phyloP scores from a whole-genome alignment of 1,140 invertebrate genomes.

The Drosophila nannoptera region DNA sequence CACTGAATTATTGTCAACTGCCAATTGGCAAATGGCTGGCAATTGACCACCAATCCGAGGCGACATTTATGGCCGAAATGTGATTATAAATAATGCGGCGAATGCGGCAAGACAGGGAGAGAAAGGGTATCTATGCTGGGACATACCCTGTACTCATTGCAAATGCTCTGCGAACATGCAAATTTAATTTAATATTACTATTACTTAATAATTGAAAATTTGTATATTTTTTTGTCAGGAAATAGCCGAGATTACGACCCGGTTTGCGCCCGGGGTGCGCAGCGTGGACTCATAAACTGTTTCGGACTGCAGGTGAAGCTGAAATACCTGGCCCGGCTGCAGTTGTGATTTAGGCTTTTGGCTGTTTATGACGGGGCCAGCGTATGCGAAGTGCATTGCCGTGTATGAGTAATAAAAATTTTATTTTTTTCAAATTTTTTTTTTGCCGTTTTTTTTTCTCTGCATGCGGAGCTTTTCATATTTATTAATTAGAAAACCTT shows the following conservation, averaged over 20 bases:
- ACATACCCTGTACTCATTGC: background rate
- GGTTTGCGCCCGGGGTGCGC: conserved; percentile 12
- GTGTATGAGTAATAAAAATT: conserved; percentile 62
- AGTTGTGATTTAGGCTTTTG: conserved; percentile 11
- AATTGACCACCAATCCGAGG: conserved; percentile 44
- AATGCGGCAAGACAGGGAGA: background rate
- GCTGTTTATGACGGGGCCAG: conserved; percentile 51
- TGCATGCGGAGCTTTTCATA: conserved; percentile 46
- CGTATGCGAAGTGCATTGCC: conserved; percentile 71
- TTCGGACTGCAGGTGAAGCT: conserved; percentile 62
- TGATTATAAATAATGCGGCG: conserved; percentile 49
- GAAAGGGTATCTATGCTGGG: background rate
- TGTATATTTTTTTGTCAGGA: background rate
- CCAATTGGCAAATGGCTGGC: conserved; percentile 48
- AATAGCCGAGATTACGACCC: background rate
- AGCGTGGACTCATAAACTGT: conserved; percentile 9
- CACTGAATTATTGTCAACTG: conserved; percentile 51
- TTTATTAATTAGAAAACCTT: conserved; percentile 70
- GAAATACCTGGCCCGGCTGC: conserved; percentile 42
- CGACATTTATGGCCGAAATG: conserved; percentile 46
- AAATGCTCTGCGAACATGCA: too few relatives aligned
- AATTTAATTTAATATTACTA: background rate
- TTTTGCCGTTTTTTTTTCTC: conserved; percentile 25
- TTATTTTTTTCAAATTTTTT: conserved; percentile 58
- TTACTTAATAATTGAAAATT: background rate